Conservation (phyloP, 2,888 invertebrate species). For the Trichogramma dendrolimi region DNA sequence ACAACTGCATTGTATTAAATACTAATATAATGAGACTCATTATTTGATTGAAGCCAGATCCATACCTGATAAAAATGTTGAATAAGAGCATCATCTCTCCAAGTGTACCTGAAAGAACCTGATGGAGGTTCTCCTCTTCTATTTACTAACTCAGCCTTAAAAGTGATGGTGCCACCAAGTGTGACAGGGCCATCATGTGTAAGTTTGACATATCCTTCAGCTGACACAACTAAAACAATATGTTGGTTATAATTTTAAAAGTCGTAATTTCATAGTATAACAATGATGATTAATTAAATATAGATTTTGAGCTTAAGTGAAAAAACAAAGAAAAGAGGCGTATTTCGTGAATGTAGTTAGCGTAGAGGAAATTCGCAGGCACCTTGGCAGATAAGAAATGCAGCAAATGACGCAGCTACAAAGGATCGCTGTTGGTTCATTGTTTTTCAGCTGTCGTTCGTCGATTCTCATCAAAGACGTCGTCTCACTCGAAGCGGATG, state of each 20-base stretch:
- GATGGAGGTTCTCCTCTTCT: conserved; percentile 46
- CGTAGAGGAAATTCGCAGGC: neutral
- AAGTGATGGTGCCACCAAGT: conserved; percentile 67
- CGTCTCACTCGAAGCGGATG: too few relatives aligned
- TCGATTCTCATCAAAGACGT: too few relatives aligned
- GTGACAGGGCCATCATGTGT: conserved; percentile 67
- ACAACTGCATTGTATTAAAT: neutral
- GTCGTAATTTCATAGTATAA: neutral
- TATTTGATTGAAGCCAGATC: conserved; percentile 7
- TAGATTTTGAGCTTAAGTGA: too few relatives aligned
- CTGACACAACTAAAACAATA: conserved; percentile 2
- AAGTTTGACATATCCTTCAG: conserved; percentile 46
- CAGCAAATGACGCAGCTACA: conserved; percentile 7
- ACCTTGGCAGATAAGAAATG: conserved; percentile 20
- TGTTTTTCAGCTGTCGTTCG: too few relatives aligned
- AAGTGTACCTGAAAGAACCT: conserved; percentile 57
- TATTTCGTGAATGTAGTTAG: too few relatives aligned
- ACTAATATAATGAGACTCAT: neutral
- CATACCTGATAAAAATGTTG: conserved; percentile 55
- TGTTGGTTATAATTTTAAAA: neutral
- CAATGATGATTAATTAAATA: neutral
- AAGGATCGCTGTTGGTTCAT: conserved; percentile 6
- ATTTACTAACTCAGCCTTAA: conserved; percentile 60
- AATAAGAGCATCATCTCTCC: conserved; percentile 61
- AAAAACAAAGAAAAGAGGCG: too few relatives aligned